These are phyloP conservation scores for Dasysyrphus albostriatus DNA, from an alignment of 2,888 invertebrate genomes.

Conservation along the genomic window DNA sequence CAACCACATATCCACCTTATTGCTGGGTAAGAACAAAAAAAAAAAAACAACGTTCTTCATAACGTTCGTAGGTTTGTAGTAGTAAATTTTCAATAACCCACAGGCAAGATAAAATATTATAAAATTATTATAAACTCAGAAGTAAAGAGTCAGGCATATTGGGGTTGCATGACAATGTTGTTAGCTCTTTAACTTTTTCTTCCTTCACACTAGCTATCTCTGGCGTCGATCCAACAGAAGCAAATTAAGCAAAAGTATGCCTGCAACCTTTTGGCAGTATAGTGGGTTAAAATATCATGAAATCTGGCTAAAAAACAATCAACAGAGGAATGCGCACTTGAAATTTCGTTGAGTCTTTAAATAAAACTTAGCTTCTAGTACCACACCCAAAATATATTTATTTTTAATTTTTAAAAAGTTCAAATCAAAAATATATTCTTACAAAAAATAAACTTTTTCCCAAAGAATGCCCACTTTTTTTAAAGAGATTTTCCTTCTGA, in stretches of 20 bases:
- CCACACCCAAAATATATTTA: too few relatives aligned
- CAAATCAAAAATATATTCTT: too few relatives aligned
- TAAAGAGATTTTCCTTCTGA: too few relatives aligned
- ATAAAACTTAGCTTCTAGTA: background rate
- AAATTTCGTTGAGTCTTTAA: background rate
- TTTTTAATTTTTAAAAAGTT: too few relatives aligned
- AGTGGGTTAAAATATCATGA: background rate
- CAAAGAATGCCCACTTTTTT: too few relatives aligned
- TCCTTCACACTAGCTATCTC: slow-evolving; percentile 15
- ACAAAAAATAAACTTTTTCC: too few relatives aligned
- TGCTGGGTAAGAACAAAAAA: background rate
- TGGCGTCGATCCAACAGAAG: slow-evolving; percentile 14
- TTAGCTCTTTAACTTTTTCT: slow-evolving; percentile 1
- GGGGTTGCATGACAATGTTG: slow-evolving; percentile 17
- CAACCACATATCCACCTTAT: slow-evolving; percentile 21
- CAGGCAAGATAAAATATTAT: slow-evolving; percentile 27
- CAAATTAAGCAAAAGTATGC: slow-evolving; percentile 34
- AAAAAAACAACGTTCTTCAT: background rate
- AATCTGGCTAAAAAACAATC: background rate
- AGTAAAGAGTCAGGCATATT: slow-evolving; percentile 35
- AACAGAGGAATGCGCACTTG: background rate
- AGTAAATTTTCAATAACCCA: background rate
- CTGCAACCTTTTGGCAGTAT: background rate
- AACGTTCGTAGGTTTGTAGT: background rate
- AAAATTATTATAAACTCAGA: slow-evolving; percentile 42